Evolutionary conservation across 2,888 invertebrate species (phyloP), one percentile per base, ranked within the genome.

Genomic region (Zaprionus obscuricornis): DNA sequence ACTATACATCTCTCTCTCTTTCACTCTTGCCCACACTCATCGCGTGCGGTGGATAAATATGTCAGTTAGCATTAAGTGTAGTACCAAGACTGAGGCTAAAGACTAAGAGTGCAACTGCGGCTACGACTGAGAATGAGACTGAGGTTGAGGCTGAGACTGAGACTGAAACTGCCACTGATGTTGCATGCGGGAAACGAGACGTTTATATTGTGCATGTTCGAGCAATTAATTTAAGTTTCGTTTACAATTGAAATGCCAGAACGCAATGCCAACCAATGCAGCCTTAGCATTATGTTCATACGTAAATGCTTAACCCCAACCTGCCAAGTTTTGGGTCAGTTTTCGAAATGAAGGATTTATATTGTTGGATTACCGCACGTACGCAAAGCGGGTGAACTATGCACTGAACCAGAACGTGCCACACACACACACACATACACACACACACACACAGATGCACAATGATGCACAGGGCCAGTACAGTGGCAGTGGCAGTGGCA

Each of bases 161-260:
- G n/a, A n/a, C n/a, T n/a, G n/a, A n/a, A n/a, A n/a, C n/a, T n/a
- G n/a, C n/a, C n/a, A n/a, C n/a, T n/a, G n/a, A n/a, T n/a, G n/a
- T n/a, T n/a, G n/a, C n/a, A n/a, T n/a, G n/a, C n/a, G n/a, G n/a
- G n/a, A n/a, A n/a, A n/a, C n/a, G n/a, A n/a, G 71, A 62, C 68
- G 76, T 62, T 73, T 75, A 73, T 79, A 76, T 79, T 71, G 83
- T 78, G 76, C 78, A 83, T 83, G 83, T 79, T 74, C 74, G 57
- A 79, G 83, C 83, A 78, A 83, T 78, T 83, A 83, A 83, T 78
- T 79, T 78, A 79, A 76, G 83, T 83, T 83, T 83, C 83, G 68
- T 83, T 78, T 83, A 79, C 83, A 79, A 79, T 74, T 66, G 71
- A 68, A 79, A 66, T 66, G 68, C 65, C 60, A 45, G 24, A 6